phyloP scores from a whole-genome alignment of 2,888 invertebrate genomes.

The Volucella inflata region DNA sequence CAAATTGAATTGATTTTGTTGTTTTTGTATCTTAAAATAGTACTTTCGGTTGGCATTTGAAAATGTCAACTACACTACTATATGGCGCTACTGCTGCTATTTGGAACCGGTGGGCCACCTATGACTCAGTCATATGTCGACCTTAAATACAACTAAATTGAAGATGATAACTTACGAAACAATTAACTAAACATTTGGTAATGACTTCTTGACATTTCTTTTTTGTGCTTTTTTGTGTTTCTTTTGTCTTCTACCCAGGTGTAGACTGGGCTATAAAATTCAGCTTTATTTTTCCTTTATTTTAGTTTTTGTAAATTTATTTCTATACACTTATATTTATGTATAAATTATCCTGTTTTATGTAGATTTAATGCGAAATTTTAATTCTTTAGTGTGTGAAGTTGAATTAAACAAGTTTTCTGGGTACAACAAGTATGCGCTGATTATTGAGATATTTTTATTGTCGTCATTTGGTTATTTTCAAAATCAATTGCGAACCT shows the following conservation, averaged over 20 bases:
- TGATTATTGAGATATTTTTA: too few relatives aligned
- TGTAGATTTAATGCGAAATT: too few relatives aligned
- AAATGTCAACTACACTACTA: constrained; percentile 44
- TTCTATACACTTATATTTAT: too few relatives aligned
- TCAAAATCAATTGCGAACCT: too few relatives aligned
- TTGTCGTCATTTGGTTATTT: too few relatives aligned
- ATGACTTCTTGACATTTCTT: constrained; percentile 21
- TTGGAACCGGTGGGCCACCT: background rate
- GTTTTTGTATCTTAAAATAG: constrained; percentile 29
- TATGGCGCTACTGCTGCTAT: too few relatives aligned
- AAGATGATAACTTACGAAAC: background rate
- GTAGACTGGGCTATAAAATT: background rate
- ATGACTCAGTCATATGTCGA: constrained; percentile 29
- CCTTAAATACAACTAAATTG: constrained; percentile 7
- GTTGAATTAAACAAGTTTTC: too few relatives aligned
- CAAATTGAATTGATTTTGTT: background rate
- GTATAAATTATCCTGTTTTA: too few relatives aligned
- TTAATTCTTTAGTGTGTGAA: too few relatives aligned
- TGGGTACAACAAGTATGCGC: too few relatives aligned
- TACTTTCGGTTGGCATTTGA: constrained; percentile 46
- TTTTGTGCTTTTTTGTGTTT: background rate
- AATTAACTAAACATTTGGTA: constrained; percentile 4
- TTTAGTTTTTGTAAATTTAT: too few relatives aligned
- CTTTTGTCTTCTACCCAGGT: background rate
- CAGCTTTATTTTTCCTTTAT: background rate